Evolutionary conservation across 2,113 vertebrate species (phyloP).

Genomic region (Porphyrio hochstetteri): DNA sequence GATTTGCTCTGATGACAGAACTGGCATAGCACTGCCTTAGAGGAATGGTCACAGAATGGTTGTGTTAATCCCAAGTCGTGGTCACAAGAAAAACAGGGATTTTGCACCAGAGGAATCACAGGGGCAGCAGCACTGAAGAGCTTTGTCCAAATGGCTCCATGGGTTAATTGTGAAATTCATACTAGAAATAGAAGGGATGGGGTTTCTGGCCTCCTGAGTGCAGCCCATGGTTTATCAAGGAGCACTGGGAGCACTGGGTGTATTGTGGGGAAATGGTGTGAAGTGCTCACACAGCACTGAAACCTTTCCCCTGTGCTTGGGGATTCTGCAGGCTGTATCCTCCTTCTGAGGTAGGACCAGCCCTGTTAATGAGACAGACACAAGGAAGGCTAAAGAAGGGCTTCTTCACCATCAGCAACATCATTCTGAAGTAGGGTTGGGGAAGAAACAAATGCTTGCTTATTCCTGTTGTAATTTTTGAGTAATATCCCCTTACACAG

Average conservation of each 20-base stretch:
- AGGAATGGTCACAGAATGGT: background rate
- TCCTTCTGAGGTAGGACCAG: background rate
- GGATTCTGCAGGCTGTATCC: background rate
- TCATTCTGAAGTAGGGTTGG: background rate
- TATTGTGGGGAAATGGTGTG: background rate
- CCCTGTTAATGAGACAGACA: background rate
- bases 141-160: background rate
- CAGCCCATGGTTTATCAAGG: background rate
- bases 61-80: background rate
- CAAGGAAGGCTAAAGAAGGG: background rate
- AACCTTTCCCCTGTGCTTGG: background rate
- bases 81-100: accelerated
- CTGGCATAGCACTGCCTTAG: background rate
- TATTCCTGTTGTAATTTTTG: background rate
- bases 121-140: background rate
- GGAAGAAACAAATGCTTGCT: background rate
- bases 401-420: background rate
- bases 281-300: background rate
- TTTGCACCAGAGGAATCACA: background rate
- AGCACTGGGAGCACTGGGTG: background rate
- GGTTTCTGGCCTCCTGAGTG: background rate
- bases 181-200: background rate
- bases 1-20: background rate
- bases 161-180: background rate
- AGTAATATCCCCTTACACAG: background rate